Evolutionary conservation across 2,797 vertebrate genomes (phyloP), one percentile per base, ranked within the genome.

Genomic region (Ctenopoma kingsleyae): DNA sequence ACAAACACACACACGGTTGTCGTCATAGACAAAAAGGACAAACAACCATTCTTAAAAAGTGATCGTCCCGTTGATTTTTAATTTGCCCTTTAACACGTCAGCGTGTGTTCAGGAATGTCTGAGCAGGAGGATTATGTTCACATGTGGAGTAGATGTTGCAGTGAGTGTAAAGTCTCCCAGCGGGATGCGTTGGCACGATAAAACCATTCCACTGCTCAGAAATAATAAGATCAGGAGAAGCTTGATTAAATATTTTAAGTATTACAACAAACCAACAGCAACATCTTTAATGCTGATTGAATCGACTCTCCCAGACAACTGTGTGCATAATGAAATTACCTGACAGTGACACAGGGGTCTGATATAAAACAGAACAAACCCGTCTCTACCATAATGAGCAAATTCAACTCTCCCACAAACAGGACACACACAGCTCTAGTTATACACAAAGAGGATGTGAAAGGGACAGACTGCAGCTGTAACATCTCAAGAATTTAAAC

Each of bases 401-500:
- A 2, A 20, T 48, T 30, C n/a, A n/a, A 56, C 17, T 8, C 35
- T 51, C 41, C 23, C 15, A 40, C 8, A 40, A 60, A 36, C 46
- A 23, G 15, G 41, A 20, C 27, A 60, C 27, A 48, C 17, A 36
- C 41, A 25, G 36, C 27, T 27, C 19, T 22, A 19, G n/a, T 48
- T 38, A 4, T 19, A 25, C 17, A 15, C 16, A 15, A 22, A 2
- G 40, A 46, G 17, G 22, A 53, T 6, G 19, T 7, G 4, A 8
- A 43, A 23, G 16, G 4, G 54, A 8, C 38, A 69, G 8, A 50
- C 20, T 62, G 44, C 35, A n/a, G 51, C 16, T 55, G 51, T 16
- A 40, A 49, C n/a, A 8, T 30, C 50, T 43, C 2, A 62, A 35
- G 19, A 35, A 41, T 35, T 22, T 49, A 55, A 63, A 71, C 58